phyloP scores from a whole-genome alignment of 2,888 invertebrate genomes.

The Archaeoteleia sp. region DNA sequence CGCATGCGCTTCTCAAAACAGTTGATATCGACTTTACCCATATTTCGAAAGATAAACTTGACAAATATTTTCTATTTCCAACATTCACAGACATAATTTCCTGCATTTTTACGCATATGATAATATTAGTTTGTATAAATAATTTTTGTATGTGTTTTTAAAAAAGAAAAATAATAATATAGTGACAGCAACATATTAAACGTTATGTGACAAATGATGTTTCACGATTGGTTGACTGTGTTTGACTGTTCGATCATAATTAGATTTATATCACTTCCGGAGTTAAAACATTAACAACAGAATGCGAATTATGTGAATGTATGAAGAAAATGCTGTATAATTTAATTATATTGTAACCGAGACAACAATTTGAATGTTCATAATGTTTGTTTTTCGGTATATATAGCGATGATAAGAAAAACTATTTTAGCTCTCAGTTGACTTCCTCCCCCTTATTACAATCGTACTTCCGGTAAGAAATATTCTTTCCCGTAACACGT shows the following conservation, averaged over 20 bases:
- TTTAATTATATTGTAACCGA: not conserved
- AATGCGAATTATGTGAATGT: no score
- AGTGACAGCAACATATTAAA: not conserved
- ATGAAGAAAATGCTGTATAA: not conserved
- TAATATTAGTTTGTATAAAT: no score
- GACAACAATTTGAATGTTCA: no score
- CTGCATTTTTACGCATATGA: not conserved
- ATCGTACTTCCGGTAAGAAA: not conserved
- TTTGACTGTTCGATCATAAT: not conserved
- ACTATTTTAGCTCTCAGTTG: constrained; percentile 25
- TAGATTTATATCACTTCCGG: not conserved
- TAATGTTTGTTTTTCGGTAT: not conserved
- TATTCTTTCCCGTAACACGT: constrained; percentile 56
- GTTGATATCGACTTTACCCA: not conserved
- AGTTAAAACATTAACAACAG: not conserved
- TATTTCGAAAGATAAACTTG: not conserved
- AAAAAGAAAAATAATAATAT: no score
- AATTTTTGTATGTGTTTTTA: no score
- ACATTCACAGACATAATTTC: not conserved
- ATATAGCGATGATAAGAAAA: constrained; percentile 31
- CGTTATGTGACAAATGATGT: constrained; percentile 1
- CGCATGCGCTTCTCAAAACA: no score
- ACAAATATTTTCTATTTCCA: not conserved
- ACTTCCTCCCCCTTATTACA: constrained; percentile 6
- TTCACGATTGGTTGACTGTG: not conserved